Conservation (phyloP, 2,888 invertebrate genomes). For the Rhabditoides inermis region DNA sequence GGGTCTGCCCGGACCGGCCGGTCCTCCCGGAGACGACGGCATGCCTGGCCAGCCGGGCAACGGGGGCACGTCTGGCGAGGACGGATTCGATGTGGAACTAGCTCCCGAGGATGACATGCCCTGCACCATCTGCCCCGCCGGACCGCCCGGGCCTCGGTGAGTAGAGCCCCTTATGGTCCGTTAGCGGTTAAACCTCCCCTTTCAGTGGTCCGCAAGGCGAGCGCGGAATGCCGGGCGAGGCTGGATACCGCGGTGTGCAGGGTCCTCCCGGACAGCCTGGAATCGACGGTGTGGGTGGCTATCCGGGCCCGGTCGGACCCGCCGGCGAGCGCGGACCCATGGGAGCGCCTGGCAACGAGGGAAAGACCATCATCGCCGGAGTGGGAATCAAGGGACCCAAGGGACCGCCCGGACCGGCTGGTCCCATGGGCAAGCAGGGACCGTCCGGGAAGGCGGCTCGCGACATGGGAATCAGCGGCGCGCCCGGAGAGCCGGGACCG, state of each 20-base stretch:
- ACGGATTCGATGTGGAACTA: constrained; percentile 6
- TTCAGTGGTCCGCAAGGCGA: constrained; percentile 10
- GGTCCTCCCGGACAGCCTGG: constrained; percentile 11
- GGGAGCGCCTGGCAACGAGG: constrained; percentile 10
- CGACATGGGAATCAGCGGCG: constrained; percentile 4
- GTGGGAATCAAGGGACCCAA: constrained; percentile 5
- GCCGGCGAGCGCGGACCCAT: background rate
- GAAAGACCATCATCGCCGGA: constrained; percentile 8
- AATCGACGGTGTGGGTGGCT: constrained; percentile 7
- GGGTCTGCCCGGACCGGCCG: background rate
- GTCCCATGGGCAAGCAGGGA: constrained; percentile 2
- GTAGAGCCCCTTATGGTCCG: background rate
- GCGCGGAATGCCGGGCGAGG: constrained; percentile 5
- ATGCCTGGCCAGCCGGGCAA: constrained; percentile 1
- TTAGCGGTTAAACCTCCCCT: background rate
- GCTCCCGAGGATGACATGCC: constrained; percentile 3
- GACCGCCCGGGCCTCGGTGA: constrained; percentile 9
- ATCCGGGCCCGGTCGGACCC: background rate
- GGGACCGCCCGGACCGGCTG: constrained; percentile 4
- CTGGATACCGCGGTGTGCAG: constrained; percentile 4
- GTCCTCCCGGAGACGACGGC: constrained; percentile 1
- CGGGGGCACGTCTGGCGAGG: constrained; percentile 1
- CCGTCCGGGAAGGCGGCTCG: constrained; percentile 2
- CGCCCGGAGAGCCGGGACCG: constrained; percentile 6
- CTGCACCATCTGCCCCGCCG: constrained; percentile 10